These are phyloP conservation scores for Euleptes europaea DNA, from an alignment of 2,113 vertebrate genomes.

Conservation along the genomic window DNA sequence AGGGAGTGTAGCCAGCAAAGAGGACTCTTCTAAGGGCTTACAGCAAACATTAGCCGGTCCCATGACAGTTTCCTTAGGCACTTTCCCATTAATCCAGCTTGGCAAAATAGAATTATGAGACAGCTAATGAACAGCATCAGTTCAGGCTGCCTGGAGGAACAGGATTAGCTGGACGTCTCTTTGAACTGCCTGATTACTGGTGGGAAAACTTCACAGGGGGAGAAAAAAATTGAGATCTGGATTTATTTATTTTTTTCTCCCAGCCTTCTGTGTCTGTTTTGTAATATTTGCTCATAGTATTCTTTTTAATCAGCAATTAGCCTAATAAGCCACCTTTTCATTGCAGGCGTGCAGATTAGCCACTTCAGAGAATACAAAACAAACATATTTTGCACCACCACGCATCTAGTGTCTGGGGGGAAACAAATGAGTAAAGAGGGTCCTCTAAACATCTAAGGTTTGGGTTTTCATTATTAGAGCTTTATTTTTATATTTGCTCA, in stretches of 20 bases:
- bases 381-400: conserved; percentile 57
- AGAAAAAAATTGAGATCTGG: conserved; percentile 19
- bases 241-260: conserved; percentile 16
- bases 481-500: conserved; percentile 36
- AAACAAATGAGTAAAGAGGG: conserved; percentile 53
- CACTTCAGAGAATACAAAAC: conserved; percentile 71
- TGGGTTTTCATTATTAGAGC: conserved; percentile 46
- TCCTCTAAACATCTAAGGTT: conserved; percentile 55
- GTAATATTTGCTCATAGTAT: conserved; percentile 64
- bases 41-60: conserved; percentile 68
- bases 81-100: conserved; percentile 71
- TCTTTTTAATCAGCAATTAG: conserved; percentile 64
- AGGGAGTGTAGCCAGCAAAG: conserved; percentile 51
- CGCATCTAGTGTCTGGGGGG: conserved; percentile 43
- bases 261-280: conserved; percentile 63
- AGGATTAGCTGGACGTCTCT: conserved; percentile 66
- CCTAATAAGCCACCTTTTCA: conserved; percentile 71
- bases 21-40: conserved; percentile 56
- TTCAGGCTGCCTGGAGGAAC: conserved; percentile 60
- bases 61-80: conserved; percentile 63
- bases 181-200: conserved; percentile 67
- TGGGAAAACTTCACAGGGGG: conserved; percentile 65
- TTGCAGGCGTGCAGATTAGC: conserved; percentile 64
- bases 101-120: conserved; percentile 60
- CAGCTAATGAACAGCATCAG: conserved; percentile 66